phyloP scores from a whole-genome alignment of 2,797 vertebrate species.

The Enteromius treurensis region DNA sequence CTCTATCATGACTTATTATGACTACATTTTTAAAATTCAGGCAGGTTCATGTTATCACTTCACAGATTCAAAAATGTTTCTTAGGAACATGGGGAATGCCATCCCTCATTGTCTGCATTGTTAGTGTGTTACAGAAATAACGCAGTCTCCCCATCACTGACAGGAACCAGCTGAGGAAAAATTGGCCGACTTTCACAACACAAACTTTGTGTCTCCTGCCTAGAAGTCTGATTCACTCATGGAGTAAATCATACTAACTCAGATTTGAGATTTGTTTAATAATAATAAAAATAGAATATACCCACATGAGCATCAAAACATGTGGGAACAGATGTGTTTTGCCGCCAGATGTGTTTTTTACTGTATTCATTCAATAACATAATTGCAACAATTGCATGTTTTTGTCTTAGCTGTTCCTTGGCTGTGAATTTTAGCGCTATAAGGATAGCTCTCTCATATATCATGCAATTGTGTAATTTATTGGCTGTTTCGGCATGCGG shows the following conservation, averaged over 20 bases:
- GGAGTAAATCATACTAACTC: slow-evolving; percentile 7
- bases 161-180: slow-evolving; percentile 65
- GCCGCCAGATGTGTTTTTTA: neutral
- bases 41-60: slow-evolving; percentile 24
- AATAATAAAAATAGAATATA: neutral
- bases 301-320: neutral
- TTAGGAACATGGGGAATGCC: slow-evolving; percentile 43
- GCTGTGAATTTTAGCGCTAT: slow-evolving; percentile 41
- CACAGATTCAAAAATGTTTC: slow-evolving; percentile 35
- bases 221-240: slow-evolving; percentile 7
- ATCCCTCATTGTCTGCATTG: slow-evolving; percentile 42
- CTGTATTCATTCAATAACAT: slow-evolving; percentile 4
- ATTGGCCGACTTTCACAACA: slow-evolving; percentile 53
- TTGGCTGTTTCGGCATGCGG: slow-evolving; percentile 15
- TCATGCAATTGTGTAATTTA: slow-evolving; percentile 15
- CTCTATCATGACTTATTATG: slow-evolving; percentile 47
- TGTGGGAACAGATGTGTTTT: neutral
- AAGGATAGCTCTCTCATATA: slow-evolving; percentile 11
- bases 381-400: neutral
- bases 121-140: slow-evolving; percentile 46
- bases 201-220: slow-evolving; percentile 37
- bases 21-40: slow-evolving; percentile 13
- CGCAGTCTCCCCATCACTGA: slow-evolving; percentile 36
- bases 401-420: slow-evolving; percentile 27
- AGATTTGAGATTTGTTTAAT: neutral